Conservation (phyloP, 2,888 invertebrate genomes). For the Drosophila cognata region DNA sequence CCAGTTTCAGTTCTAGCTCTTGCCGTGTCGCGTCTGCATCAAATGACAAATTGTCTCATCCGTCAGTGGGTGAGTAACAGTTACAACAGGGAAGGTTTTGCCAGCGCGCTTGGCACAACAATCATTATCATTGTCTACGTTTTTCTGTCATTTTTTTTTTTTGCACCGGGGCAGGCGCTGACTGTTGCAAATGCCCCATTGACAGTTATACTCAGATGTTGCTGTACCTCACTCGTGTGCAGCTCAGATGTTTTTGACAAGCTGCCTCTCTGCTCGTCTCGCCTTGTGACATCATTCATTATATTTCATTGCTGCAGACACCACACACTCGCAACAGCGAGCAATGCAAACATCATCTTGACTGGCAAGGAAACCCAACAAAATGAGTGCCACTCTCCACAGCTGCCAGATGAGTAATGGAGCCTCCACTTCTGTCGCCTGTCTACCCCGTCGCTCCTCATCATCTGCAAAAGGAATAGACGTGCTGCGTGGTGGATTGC, state of each 20-base stretch:
- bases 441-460: constrained; percentile 2
- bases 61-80: constrained; percentile 52
- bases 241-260: constrained; percentile 69
- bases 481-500: constrained; percentile 9
- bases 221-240: constrained; percentile 20
- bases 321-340: constrained; percentile 16
- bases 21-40: constrained; percentile 67
- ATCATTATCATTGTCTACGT: constrained; percentile 77
- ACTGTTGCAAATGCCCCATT: constrained; percentile 40
- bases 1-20: constrained; percentile 11
- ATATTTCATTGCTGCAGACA: constrained; percentile 68
- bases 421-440: constrained; percentile 29
- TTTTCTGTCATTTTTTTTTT: constrained; percentile 5
- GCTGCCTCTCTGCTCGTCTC: constrained; percentile 50
- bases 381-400: constrained; percentile 10
- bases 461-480: constrained; percentile 44
- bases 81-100: constrained; percentile 37
- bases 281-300: constrained; percentile 72
- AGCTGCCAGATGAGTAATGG: constrained; percentile 67
- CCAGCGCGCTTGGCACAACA: constrained; percentile 34
- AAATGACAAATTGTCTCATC: constrained; percentile 81
- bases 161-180: constrained; percentile 37
- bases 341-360: constrained; percentile 61
- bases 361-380: constrained; percentile 30
- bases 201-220: constrained; percentile 39